Base-by-base conservation (phyloP, 1,140 invertebrate species). In the Diprion similis region DNA sequence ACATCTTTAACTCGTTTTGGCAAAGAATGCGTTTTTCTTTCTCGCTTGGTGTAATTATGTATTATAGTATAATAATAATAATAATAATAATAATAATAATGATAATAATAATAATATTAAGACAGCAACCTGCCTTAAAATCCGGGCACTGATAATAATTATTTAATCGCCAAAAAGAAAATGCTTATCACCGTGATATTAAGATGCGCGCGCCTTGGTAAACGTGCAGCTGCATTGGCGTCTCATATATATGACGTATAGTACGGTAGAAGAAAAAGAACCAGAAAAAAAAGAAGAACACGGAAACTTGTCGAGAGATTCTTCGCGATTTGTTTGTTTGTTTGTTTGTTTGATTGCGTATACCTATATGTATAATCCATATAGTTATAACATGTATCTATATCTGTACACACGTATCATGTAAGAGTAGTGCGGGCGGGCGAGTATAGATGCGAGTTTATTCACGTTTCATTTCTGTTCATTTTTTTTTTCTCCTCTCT, bases 1-100 rank as follows among this genome's bases (percentile, higher is more conserved):
- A 86, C 84, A 86, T 86, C 81, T 83, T 85, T 80, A 82, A 84
- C 82, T 84, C 82, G 79, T 85, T 84, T 83, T 76, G 76, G 78
- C 81, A 83, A 79, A 81, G 78, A 59, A 59, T 59, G 11, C 51
- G 51, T 9, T 37, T 37, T 37, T 37, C 24, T 37, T 37, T 37
- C 24, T 37, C 24, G 24, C 24, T 37, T 37, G 24, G 24, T 37
- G 1, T 37, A 37, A 37, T 37, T 37, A 37, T 37, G 24, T 37
- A 37, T 37, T 37, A 37, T 37, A 37, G 24, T 37, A 37, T 37
- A 37, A 37, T 37, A 37, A 24, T 24, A 24, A 37, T 37, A 37
- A 37, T 37, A 37, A 6, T 37, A 37, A 37, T 37, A 6, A 37
- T 37, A 37, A 37, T 37, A 37, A 37, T 37, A 37, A 37, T 37